Evolutionary conservation across 2,113 vertebrate genomes (phyloP).

Genomic region (Albula goreensis): DNA sequence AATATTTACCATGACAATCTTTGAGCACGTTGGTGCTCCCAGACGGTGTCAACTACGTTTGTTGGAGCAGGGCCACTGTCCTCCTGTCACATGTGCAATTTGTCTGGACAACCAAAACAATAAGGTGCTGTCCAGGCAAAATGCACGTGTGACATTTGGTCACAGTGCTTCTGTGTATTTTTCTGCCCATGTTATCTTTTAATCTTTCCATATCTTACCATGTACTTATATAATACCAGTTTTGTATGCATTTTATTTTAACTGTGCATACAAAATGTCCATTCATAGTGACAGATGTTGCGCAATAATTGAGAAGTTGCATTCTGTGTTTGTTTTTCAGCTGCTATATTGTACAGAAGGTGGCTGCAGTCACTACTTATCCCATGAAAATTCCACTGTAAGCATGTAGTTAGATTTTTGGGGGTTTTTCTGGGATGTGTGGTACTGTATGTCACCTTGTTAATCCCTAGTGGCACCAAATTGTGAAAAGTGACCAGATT

Average conservation of each 20-base stretch:
- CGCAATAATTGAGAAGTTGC: neutral
- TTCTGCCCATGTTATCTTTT: neutral
- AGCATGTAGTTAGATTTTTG: neutral
- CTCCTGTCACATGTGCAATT: too few species aligned
- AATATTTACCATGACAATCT: too few species aligned
- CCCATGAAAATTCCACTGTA: constrained; percentile 1
- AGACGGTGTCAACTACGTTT: neutral
- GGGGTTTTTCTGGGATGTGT: neutral
- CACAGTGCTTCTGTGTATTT: neutral
- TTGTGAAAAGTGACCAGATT: neutral
- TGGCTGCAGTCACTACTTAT: neutral
- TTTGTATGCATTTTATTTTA: neutral
- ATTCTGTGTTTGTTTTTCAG: neutral
- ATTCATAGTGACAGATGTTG: neutral
- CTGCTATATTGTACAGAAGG: constrained; percentile 12
- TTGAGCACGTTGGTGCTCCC: too few species aligned
- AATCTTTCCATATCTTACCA: neutral
- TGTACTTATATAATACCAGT: neutral
- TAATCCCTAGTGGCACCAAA: neutral
- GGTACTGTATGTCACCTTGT: neutral
- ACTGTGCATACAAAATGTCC: neutral
- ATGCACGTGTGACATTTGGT: neutral
- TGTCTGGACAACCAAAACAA: neutral
- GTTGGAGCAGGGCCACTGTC: neutral
- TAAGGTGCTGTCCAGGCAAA: neutral